phyloP scores from a whole-genome alignment of 2,888 invertebrate genomes.

The Melinopterus prodromus region DNA sequence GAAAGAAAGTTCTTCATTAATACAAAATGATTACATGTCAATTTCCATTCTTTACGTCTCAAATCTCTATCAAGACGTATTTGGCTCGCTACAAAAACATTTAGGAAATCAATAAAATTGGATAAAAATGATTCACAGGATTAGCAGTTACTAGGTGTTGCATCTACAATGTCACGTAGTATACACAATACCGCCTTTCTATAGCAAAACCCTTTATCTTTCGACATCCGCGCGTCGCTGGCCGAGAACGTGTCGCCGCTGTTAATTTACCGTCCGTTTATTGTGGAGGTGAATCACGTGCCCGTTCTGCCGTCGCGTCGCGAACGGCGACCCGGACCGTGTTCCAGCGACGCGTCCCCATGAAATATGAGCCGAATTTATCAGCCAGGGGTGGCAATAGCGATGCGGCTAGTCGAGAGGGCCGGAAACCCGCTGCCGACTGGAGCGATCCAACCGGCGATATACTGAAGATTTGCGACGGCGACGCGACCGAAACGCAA shows the following conservation, averaged over 20 bases:
- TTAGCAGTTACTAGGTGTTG: too few species aligned
- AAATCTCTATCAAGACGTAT: too few species aligned
- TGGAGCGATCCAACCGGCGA: neutral
- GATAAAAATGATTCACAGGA: too few species aligned
- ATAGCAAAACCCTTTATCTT: neutral
- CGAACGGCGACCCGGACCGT: neutral
- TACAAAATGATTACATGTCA: too few species aligned
- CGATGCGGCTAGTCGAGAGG: neutral
- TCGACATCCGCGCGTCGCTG: neutral
- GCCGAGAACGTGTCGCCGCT: neutral
- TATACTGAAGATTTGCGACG: neutral
- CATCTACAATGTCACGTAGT: too few species aligned
- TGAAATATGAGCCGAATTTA: conserved; percentile 4
- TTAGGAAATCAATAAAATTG: too few species aligned
- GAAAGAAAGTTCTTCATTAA: too few species aligned
- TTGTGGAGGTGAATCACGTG: neutral
- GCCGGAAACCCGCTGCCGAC: neutral
- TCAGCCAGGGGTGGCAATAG: neutral
- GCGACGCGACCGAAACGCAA: too few species aligned
- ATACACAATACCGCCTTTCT: too few species aligned
- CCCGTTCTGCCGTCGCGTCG: neutral
- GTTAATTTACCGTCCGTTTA: neutral
- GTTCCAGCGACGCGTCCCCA: neutral
- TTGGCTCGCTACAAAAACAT: too few species aligned
- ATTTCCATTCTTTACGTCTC: too few species aligned